A percentile compares a stretch with the other conserved stretches of the same genome.
Evolutionary conservation across 1,140 invertebrate species (phyloP).

Genomic region (Saccostrea cuccullata): DNA sequence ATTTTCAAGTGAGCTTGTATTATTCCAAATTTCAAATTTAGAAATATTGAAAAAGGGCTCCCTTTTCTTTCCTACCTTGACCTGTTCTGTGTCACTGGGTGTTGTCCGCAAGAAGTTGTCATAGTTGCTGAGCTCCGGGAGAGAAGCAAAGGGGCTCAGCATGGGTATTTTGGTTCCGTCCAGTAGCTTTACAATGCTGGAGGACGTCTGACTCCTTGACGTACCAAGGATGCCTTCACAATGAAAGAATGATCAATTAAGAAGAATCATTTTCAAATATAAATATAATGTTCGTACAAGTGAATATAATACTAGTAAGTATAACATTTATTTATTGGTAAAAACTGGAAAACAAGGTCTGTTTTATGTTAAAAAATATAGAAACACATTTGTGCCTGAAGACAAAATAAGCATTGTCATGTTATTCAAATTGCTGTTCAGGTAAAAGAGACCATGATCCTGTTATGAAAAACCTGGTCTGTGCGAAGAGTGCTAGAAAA

Average conservation of each 20-base stretch:
- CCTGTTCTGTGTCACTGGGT: slow-evolving; percentile 88
- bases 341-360: too few relatives aligned
- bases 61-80: slow-evolving; percentile 78
- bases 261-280: too few relatives aligned
- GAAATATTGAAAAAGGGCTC: not conserved
- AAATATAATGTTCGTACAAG: too few relatives aligned
- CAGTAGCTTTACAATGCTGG: slow-evolving; percentile 56
- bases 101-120: slow-evolving; percentile 89
- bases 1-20: not conserved
- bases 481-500: too few relatives aligned
- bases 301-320: too few relatives aligned
- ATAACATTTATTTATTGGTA: too few relatives aligned
- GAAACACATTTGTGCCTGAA: too few relatives aligned
- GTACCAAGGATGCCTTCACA: slow-evolving; percentile 66
- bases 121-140: slow-evolving; percentile 86
- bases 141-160: slow-evolving; percentile 88
- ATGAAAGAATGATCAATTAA: not conserved
- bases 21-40: not conserved
- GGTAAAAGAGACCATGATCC: too few relatives aligned
- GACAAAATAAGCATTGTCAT: too few relatives aligned
- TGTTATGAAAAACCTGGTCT: too few relatives aligned
- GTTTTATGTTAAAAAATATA: too few relatives aligned
- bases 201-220: slow-evolving; percentile 61
- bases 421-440: too few relatives aligned
- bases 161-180: slow-evolving; percentile 62